Evolutionary conservation across 2,797 vertebrate species (phyloP).

Genomic region (Poecilia picta): DNA sequence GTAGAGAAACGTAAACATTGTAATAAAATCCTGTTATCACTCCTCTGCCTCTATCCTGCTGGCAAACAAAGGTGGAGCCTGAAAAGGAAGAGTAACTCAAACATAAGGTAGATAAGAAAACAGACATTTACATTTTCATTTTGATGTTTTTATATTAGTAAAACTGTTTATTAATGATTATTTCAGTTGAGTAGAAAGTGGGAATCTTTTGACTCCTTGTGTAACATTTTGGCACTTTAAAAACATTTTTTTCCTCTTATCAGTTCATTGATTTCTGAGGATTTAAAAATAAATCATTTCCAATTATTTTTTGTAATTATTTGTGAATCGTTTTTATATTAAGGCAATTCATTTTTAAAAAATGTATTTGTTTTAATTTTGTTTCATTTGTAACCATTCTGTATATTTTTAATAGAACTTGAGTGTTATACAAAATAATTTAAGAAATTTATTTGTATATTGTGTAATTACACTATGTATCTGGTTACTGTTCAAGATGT

Average conservation of each 20-base stretch:
- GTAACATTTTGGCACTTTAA: neutral
- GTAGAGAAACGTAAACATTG: conserved; percentile 16
- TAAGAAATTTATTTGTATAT: neutral
- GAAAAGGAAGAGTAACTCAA: conserved; percentile 20
- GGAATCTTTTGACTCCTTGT: neutral
- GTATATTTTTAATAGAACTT: neutral
- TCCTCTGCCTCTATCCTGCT: conserved; percentile 24
- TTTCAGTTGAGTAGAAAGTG: neutral
- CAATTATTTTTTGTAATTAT: neutral
- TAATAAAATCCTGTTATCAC: conserved; percentile 1
- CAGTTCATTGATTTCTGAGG: neutral
- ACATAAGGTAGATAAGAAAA: conserved; percentile 1
- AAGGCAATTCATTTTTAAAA: neutral
- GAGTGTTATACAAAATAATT: neutral
- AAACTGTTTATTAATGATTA: conserved; percentile 4
- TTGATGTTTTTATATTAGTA: neutral
- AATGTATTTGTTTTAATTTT: neutral
- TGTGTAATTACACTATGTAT: neutral
- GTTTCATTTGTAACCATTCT: neutral
- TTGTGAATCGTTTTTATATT: neutral
- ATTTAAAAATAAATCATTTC: neutral
- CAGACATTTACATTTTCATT: conserved; percentile 1
- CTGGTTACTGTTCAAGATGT: neutral
- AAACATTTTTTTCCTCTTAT: neutral
- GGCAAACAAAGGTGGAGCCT: conserved; percentile 59